Evolutionary conservation across 2,888 invertebrate genomes (phyloP).

Genomic region (Rhamnusium bicolor): DNA sequence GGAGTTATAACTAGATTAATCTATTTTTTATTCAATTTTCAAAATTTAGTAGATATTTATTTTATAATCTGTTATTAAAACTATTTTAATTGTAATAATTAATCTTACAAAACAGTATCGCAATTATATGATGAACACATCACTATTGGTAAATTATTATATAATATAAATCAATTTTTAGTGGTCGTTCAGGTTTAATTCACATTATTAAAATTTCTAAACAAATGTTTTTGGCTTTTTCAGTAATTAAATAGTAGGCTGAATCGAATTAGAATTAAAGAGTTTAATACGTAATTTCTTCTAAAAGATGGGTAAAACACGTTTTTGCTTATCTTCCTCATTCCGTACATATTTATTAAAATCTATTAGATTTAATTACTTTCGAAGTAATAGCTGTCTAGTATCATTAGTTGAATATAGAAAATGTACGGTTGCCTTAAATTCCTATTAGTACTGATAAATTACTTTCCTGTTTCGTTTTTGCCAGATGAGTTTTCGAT

Average conservation of each 20-base stretch:
- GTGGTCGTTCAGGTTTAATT: constrained; percentile 12
- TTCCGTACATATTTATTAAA: background rate
- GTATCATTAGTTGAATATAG: background rate
- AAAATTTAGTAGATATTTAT: background rate
- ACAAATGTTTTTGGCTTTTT: background rate
- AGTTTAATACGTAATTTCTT: constrained; percentile 1
- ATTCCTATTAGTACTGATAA: background rate
- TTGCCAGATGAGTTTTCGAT: background rate
- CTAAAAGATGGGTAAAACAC: background rate
- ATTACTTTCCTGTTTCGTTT: background rate
- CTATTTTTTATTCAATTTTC: background rate
- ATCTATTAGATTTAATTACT: constrained; percentile 7
- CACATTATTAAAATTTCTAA: background rate
- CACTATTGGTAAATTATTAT: background rate
- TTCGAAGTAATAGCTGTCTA: background rate
- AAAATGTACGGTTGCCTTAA: background rate
- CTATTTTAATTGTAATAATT: background rate
- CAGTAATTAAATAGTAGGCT: background rate
- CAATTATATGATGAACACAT: background rate
- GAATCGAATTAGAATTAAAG: background rate
- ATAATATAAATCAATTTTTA: constrained; percentile 22
- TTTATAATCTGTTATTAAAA: constrained; percentile 7
- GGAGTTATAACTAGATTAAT: background rate
- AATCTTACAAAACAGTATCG: background rate
- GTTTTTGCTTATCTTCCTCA: background rate